Base-by-base conservation (phyloP, 2,113 vertebrate species). In the Syngnathoides biaculeatus region DNA sequence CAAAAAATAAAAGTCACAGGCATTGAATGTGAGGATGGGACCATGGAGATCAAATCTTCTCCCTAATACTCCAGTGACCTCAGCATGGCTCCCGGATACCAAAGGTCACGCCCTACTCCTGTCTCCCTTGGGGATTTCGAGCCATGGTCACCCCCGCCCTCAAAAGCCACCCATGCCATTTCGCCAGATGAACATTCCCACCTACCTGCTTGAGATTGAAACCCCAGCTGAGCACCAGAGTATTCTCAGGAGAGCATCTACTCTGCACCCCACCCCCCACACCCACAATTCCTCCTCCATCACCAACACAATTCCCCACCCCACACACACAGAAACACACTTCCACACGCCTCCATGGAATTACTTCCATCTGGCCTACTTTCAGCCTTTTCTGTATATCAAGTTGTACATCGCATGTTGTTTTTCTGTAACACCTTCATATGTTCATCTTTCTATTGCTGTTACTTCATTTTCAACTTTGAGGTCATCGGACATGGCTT, bases 341-440 rank as follows among this genome's bases (percentile, higher is more conserved):
- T 72, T 70, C 74, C 76, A 76, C 74, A 69, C 64, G 76, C 84
- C 77, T 79, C 79, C 80, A 63, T 73, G 67, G 85, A 89, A 90
- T 91, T 90, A 89, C 80, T 91, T 90, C 86, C 88, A 88, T 88
- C 73, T 91, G 90, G 89, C 90, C 89, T 91, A 91, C 76, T 91
- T 91, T 90, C 79, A 62, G 55, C 79, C 80, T 65, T 83, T 79
- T 43, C 88, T 80, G 50, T 79, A 27, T 56, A 83, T 86, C 77
- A 85, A 85, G 70, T 78, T 74, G 80, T 78, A 75, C 60, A 64
- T 62, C 56, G 80, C 85, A 85, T 72, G 65, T 71, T 83, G 42
- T 79, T 84, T 81, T 75, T 64, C 71, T 71, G 27, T 48, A 65
- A 81, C 67, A 79, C 77, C 60, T 86, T 63, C 76, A 79, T 77